Evolutionary conservation across 1,140 invertebrate species (phyloP).

Genomic region (Bombus confusus): DNA sequence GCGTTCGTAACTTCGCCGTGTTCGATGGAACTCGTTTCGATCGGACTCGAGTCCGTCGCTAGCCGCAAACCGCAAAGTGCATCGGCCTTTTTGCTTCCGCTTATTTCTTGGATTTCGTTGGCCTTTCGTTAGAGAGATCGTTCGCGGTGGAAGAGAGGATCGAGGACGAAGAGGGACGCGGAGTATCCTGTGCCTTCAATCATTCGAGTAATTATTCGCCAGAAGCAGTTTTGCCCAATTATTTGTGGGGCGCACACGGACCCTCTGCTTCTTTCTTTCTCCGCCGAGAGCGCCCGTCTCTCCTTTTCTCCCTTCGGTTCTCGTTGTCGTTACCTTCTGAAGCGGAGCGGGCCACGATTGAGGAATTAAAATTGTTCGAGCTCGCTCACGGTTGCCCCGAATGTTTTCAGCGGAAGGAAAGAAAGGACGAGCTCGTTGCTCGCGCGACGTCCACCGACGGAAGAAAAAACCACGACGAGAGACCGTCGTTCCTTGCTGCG

Average conservation of each 20-base stretch:
- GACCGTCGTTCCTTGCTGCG: slow-evolving; percentile 1
- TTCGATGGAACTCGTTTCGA: not conserved
- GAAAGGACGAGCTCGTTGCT: slow-evolving; percentile 37
- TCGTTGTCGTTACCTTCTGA: slow-evolving; percentile 41
- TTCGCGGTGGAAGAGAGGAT: not conserved
- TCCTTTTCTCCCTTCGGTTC: not conserved
- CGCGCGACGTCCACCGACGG: slow-evolving; percentile 17
- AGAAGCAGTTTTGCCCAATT: slow-evolving; percentile 71
- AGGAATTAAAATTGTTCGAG: slow-evolving; percentile 76
- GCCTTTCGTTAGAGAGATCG: slow-evolving; percentile 58
- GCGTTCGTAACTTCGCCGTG: not conserved
- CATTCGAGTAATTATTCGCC: slow-evolving; percentile 70
- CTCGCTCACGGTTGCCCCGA: slow-evolving; percentile 50
- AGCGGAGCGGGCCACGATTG: slow-evolving; percentile 63
- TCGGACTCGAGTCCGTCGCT: slow-evolving; percentile 47
- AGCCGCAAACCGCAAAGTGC: slow-evolving; percentile 40
- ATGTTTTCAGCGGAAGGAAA: slow-evolving; percentile 58
- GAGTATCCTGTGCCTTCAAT: slow-evolving; percentile 47
- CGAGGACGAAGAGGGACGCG: not conserved
- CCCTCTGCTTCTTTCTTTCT: slow-evolving; percentile 14
- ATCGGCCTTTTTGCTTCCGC: slow-evolving; percentile 58
- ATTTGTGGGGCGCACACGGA: slow-evolving; percentile 60
- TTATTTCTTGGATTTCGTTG: slow-evolving; percentile 67
- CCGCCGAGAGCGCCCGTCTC: not conserved
- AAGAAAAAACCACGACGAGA: not conserved